Conservation (phyloP, 2,113 vertebrate genomes). For the Catharus bicknelli region DNA sequence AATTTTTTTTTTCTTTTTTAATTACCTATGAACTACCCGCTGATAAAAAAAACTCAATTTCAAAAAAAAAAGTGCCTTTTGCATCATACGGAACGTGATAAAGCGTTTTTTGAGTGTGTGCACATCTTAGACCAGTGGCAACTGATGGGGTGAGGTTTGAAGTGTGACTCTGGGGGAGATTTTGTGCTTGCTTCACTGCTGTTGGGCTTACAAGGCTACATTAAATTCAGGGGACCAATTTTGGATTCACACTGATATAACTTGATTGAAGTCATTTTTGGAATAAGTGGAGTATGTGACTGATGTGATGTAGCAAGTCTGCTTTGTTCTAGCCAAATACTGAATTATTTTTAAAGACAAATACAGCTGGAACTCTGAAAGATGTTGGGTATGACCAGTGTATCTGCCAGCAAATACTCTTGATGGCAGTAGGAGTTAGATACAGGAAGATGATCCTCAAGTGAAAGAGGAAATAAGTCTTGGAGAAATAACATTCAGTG, state of each 20-base stretch:
- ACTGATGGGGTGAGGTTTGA: background rate
- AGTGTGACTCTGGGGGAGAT: background rate
- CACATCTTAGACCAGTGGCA: background rate
- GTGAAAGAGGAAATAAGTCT: background rate
- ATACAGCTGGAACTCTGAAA: background rate
- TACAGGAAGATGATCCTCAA: background rate
- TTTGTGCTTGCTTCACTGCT: background rate
- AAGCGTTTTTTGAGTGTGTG: background rate
- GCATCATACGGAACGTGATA: accelerated
- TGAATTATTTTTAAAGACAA: background rate
- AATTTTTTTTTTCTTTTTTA: background rate
- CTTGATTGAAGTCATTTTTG: background rate
- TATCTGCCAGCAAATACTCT: background rate
- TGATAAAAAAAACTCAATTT: background rate
- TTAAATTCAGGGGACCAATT: background rate
- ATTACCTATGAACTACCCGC: background rate
- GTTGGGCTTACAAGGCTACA: background rate
- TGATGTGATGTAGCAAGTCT: background rate
- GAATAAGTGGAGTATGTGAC: background rate
- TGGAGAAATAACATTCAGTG: background rate
- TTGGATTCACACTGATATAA: background rate
- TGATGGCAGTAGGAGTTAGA: background rate
- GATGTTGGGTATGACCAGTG: background rate
- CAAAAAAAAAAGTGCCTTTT: background rate
- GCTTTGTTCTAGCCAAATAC: background rate